phyloP scores from a whole-genome alignment of 2,797 vertebrate genomes.

The Gobio occitaniae region DNA sequence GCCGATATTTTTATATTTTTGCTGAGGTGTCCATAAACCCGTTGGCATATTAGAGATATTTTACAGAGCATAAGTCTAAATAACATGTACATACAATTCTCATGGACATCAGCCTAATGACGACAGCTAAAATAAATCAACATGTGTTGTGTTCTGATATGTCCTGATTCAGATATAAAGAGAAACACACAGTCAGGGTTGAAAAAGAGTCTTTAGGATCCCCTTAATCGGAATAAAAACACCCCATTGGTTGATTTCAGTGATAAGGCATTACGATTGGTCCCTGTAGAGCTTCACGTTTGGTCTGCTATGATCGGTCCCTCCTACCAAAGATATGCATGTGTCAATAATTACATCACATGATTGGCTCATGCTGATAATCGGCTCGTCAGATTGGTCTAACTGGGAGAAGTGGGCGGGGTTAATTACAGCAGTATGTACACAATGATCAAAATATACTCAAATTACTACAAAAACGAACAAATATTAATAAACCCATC shows the following conservation, averaged over 20 bases:
- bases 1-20: conserved; percentile 6
- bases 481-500: conserved; percentile 47
- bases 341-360: conserved; percentile 5
- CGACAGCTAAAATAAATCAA: background rate
- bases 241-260: conserved; percentile 32
- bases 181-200: background rate
- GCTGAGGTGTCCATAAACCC: background rate
- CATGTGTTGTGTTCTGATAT: background rate
- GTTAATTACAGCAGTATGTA: conserved; percentile 41
- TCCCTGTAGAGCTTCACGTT: conserved; percentile 51
- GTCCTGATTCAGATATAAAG: conserved; percentile 13
- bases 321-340: conserved; percentile 18
- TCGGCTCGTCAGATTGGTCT: conserved; percentile 18
- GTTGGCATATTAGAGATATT: conserved; percentile 3
- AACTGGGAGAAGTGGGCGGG: conserved; percentile 28
- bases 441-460: conserved; percentile 51
- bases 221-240: conserved; percentile 24
- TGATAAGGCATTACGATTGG: conserved; percentile 58
- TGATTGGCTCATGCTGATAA: conserved; percentile 31
- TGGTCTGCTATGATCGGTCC: conserved; percentile 39
- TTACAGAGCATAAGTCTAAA: conserved; percentile 10
- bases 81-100: conserved; percentile 28
- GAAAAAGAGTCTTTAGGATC: background rate
- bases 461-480: conserved; percentile 51
- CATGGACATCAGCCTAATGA: conserved; percentile 6